Evolutionary conservation across 1,140 invertebrate genomes (phyloP).

Genomic region (Pachypeltis micranthus): DNA sequence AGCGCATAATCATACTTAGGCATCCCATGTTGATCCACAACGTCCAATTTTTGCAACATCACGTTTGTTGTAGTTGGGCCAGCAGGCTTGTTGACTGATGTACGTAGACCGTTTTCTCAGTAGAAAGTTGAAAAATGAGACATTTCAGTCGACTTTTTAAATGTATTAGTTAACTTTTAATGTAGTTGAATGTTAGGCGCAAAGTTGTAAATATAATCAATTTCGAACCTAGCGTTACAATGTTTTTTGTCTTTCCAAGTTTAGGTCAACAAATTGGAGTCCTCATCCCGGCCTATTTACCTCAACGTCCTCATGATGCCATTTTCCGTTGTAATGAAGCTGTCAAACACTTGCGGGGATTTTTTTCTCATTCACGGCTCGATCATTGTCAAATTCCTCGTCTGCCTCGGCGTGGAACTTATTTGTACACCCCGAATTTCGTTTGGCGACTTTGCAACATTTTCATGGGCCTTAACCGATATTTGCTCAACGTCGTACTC

Average conservation of each 20-base stretch:
- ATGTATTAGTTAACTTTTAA: too few species aligned
- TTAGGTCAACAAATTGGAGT: slow-evolving; percentile 45
- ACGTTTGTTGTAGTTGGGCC: too few species aligned
- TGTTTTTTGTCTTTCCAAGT: not conserved
- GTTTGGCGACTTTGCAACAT: slow-evolving; percentile 30
- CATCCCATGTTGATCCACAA: too few species aligned
- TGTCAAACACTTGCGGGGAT: slow-evolving; percentile 56
- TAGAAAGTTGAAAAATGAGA: too few species aligned
- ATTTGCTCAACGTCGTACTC: slow-evolving; percentile 28
- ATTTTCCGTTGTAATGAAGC: slow-evolving; percentile 51
- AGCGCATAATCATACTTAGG: too few species aligned
- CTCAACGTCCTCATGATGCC: slow-evolving; percentile 59
- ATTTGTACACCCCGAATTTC: slow-evolving; percentile 43
- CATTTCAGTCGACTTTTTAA: too few species aligned
- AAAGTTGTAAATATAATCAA: too few species aligned
- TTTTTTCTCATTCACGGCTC: slow-evolving; percentile 47
- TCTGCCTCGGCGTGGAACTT: slow-evolving; percentile 32
- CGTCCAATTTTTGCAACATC: too few species aligned
- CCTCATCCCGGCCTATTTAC: slow-evolving; percentile 45
- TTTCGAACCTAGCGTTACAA: too few species aligned
- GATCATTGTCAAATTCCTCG: slow-evolving; percentile 37
- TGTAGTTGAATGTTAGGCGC: too few species aligned
- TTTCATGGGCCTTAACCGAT: slow-evolving; percentile 30
- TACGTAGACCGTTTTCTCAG: too few species aligned
- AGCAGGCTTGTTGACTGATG: too few species aligned